Percentiles rank a stretch among this genome's conserved stretches.
These are phyloP conservation scores for Hirtodrosophila histrioides DNA, from an alignment of 2,888 invertebrate species.

Conservation along the genomic window DNA sequence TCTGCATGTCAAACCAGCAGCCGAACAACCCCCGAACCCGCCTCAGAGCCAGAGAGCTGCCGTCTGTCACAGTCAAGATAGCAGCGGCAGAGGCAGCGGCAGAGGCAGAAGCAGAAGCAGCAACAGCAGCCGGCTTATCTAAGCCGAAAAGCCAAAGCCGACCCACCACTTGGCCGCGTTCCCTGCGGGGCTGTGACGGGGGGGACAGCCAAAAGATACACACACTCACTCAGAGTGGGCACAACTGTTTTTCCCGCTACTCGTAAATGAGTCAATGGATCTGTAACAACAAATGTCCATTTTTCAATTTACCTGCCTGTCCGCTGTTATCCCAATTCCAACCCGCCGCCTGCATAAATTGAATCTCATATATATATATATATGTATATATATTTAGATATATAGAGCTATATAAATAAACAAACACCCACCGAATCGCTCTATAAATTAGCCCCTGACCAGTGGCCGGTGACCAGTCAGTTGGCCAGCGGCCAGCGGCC, in stretches of 20 bases:
- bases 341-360: slow-evolving; percentile 61
- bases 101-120: slow-evolving; percentile 12
- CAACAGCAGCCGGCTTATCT: slow-evolving; percentile 64
- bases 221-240: background rate
- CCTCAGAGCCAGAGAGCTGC: slow-evolving; percentile 9
- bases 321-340: background rate
- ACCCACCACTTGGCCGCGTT: slow-evolving; percentile 54
- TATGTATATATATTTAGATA: slow-evolving; percentile 7
- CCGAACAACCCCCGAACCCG: slow-evolving; percentile 61
- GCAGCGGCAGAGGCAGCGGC: slow-evolving; percentile 29
- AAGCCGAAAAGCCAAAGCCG: slow-evolving; percentile 69
- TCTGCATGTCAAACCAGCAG: slow-evolving; percentile 78
- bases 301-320: slow-evolving; percentile 70
- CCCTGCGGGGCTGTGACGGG: slow-evolving; percentile 3
- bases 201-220: background rate
- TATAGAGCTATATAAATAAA: slow-evolving; percentile 31
- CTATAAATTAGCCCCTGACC: slow-evolving; percentile 72
- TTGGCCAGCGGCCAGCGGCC: slow-evolving; percentile 59
- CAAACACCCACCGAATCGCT: slow-evolving; percentile 71
- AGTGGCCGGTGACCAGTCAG: slow-evolving; percentile 60
- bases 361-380: slow-evolving; percentile 46
- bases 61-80: slow-evolving; percentile 68
- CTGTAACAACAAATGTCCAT: slow-evolving; percentile 74
- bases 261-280: slow-evolving; percentile 57
- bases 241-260: slow-evolving; percentile 20